A percentile compares a stretch with the other conserved stretches of the same genome.
Conservation (phyloP, 1,140 invertebrate species). For the Cydia strobilella region DNA sequence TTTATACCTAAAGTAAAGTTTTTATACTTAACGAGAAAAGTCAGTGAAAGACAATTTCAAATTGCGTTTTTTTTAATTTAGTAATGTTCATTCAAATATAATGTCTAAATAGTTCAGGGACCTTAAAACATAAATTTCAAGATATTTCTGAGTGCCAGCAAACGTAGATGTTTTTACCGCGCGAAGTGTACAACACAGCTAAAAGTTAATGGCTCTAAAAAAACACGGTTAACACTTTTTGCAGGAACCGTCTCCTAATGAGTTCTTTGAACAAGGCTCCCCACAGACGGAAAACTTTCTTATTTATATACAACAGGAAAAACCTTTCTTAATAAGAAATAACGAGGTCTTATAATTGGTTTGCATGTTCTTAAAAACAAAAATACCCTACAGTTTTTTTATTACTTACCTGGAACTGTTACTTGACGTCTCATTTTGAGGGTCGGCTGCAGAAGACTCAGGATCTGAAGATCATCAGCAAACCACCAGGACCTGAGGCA, state of each 20-base stretch:
- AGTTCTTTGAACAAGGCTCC: slow-evolving; percentile 6
- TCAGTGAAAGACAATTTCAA: too few species aligned
- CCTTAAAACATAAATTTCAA: too few species aligned
- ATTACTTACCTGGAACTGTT: slow-evolving; percentile 47
- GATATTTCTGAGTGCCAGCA: neutral
- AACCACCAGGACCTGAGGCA: slow-evolving; percentile 53
- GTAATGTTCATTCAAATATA: too few species aligned
- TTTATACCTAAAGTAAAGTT: too few species aligned
- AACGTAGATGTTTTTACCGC: neutral
- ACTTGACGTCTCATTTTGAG: slow-evolving; percentile 63
- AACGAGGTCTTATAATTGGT: neutral
- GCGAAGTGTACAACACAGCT: neutral
- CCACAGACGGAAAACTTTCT: neutral
- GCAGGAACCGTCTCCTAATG: neutral
- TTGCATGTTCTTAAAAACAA: neutral
- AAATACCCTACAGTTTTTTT: neutral
- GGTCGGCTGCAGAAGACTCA: slow-evolving; percentile 39
- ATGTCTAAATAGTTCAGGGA: too few species aligned
- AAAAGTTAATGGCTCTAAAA: neutral
- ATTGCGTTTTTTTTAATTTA: too few species aligned
- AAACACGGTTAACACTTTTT: neutral
- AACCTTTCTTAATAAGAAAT: too few species aligned
- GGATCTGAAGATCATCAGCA: slow-evolving; percentile 56
- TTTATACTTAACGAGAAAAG: too few species aligned
- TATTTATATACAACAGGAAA: neutral